Conservation (phyloP, 92 coral and sea anemone species). For the Epizoanthus stellaris region DNA sequence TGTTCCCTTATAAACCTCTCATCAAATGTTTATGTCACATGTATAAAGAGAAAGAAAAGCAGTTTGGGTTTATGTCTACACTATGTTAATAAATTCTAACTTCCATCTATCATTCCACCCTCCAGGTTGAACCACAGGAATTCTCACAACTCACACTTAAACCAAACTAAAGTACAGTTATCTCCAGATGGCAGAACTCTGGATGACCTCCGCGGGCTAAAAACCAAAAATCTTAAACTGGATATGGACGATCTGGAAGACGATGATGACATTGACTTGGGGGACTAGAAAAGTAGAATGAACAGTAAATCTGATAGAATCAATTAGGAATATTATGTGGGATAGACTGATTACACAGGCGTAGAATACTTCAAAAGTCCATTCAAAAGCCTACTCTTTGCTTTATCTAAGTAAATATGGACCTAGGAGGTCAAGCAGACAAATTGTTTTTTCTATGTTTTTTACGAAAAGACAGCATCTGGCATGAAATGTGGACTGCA, state of each 20-base stretch:
- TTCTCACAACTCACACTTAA: constrained; percentile 53
- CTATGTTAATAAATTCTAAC: constrained; percentile 40
- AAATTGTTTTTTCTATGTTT: constrained; percentile 27
- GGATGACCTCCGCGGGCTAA: constrained; percentile 97
- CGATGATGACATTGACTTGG: constrained; percentile 56
- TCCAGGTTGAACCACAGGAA: constrained; percentile 68
- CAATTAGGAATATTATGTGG: constrained; percentile 9
- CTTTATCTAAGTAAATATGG: constrained; percentile 4
- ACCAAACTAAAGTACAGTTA: constrained; percentile 76
- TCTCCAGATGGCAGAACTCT: constrained; percentile 85
- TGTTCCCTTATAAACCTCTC: constrained; percentile 22
- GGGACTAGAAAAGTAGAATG: background rate
- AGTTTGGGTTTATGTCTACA: constrained; percentile 6
- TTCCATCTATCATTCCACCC: constrained; percentile 34
- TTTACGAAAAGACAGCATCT: constrained; percentile 8
- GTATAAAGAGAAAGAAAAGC: background rate
- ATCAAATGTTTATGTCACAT: constrained; percentile 42
- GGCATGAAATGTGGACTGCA: constrained; percentile 36
- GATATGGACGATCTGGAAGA: constrained; percentile 64
- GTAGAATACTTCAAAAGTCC: background rate
- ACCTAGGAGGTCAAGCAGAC: background rate
- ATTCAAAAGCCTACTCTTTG: constrained; percentile 11
- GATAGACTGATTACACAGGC: constrained; percentile 4
- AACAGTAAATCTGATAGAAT: constrained; percentile 20
- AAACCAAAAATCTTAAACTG: constrained; percentile 71